Conservation (phyloP, 2,888 invertebrate species). For the Dexiosoma caninum region DNA sequence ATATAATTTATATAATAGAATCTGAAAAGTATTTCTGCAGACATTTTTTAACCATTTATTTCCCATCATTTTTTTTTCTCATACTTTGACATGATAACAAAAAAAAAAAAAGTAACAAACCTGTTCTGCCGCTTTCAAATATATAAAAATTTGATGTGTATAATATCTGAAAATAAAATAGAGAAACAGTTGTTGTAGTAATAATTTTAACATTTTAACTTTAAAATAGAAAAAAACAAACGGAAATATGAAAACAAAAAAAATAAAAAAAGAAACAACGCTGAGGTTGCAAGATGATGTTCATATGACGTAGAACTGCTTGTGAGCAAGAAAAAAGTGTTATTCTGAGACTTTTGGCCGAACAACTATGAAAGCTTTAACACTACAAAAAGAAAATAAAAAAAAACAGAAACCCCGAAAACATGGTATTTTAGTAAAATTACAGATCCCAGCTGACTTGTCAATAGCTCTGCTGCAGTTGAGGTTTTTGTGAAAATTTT, state of each 20-base stretch:
- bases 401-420: background rate
- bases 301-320: background rate
- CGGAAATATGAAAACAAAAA: too few relatives aligned
- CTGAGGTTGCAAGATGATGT: background rate
- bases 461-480: background rate
- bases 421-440: background rate
- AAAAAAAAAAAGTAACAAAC: slow-evolving; percentile 31
- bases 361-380: slow-evolving; percentile 26
- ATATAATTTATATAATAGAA: slow-evolving; percentile 10
- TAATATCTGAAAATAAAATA: slow-evolving; percentile 41
- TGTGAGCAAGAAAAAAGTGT: background rate
- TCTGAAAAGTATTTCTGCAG: slow-evolving; percentile 1
- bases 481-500: too few relatives aligned
- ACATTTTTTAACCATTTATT: slow-evolving; percentile 1
- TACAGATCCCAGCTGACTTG: background rate
- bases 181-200: slow-evolving; percentile 1
- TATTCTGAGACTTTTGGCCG: background rate
- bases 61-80: background rate
- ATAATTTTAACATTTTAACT: slow-evolving; percentile 33
- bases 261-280: background rate
- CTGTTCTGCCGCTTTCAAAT: slow-evolving; percentile 55
- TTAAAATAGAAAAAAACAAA: background rate
- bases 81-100: background rate
- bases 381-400: background rate
- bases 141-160: slow-evolving; percentile 34